Conservation (phyloP, 1,140 invertebrate genomes). For the Plutomurus gul region DNA sequence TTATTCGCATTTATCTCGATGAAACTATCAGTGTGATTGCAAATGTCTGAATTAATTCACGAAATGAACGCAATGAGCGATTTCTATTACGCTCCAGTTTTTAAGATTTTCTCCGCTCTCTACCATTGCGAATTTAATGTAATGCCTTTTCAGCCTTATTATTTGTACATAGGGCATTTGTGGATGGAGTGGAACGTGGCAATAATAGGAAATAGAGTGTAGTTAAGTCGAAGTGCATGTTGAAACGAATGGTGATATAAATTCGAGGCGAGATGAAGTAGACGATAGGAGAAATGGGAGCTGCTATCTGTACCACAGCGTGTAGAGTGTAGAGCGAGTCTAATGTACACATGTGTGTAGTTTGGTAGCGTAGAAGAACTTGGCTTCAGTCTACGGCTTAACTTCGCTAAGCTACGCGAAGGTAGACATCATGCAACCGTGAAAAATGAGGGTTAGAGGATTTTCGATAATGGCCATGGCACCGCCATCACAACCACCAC, state of each 20-base stretch:
- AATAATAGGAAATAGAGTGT: no score
- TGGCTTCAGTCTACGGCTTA: no score
- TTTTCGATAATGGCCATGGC: conserved; percentile 30
- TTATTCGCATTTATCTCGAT: no score
- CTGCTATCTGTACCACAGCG: no score
- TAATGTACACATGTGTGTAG: no score
- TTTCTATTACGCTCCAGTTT: no score
- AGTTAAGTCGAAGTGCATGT: conserved; percentile 2
- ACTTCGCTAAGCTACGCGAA: conserved; percentile 25
- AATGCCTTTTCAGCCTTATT: no score
- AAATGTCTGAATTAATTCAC: conserved; percentile 24
- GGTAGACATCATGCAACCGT: conserved; percentile 32
- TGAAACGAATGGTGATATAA: conserved; percentile 29
- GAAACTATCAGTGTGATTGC: not conserved
- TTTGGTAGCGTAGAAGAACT: no score
- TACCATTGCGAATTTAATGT: no score
- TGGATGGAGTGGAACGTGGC: no score
- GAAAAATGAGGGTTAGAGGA: conserved; percentile 32
- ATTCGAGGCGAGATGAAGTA: conserved; percentile 30
- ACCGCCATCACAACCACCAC: conserved; percentile 22
- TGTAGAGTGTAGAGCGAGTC: conserved; percentile 3
- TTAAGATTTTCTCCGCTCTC: no score
- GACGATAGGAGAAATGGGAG: conserved; percentile 5
- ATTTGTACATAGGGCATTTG: not conserved
- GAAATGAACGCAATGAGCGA: conserved; percentile 9